These are phyloP conservation scores for Orthonyx spaldingii DNA, from an alignment of 2,113 vertebrate genomes.

Conservation along the genomic window DNA sequence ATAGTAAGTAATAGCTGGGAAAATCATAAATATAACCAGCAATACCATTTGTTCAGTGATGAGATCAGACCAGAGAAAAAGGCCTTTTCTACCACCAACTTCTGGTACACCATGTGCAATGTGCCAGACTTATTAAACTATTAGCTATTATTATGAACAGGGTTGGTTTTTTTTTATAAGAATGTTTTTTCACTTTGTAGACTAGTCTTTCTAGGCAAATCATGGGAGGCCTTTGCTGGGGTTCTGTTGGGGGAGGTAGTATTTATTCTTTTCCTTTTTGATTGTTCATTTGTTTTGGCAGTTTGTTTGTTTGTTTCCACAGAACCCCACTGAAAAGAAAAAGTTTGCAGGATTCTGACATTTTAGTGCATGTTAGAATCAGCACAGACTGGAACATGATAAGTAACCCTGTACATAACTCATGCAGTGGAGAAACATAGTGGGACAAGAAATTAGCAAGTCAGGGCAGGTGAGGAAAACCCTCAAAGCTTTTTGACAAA, in stretches of 20 bases:
- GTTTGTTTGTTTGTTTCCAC: not conserved
- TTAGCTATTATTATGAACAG: not conserved
- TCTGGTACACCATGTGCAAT: not conserved
- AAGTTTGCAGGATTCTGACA: not conserved
- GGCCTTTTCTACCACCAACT: not conserved
- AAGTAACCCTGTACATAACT: not conserved
- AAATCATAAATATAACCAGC: not conserved
- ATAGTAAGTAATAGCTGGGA: not conserved
- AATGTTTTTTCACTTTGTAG: not conserved
- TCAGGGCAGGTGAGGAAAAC: not conserved
- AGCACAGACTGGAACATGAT: not conserved
- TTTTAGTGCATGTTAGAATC: not conserved
- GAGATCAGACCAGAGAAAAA: not conserved
- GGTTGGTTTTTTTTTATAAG: not conserved
- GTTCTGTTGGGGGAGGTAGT: fast-evolving
- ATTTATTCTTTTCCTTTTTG: not conserved
- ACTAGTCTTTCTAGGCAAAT: not conserved
- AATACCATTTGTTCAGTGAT: not conserved
- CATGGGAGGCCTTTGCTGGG: not conserved
- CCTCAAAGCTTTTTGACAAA: not conserved
- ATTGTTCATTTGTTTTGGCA: not conserved
- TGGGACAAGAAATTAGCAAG: not conserved
- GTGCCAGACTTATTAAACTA: not conserved
- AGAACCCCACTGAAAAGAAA: not conserved
- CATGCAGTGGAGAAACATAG: not conserved